Base-by-base conservation (phyloP, 2,797 vertebrate genomes). In the Pogonophryne albipinna region DNA sequence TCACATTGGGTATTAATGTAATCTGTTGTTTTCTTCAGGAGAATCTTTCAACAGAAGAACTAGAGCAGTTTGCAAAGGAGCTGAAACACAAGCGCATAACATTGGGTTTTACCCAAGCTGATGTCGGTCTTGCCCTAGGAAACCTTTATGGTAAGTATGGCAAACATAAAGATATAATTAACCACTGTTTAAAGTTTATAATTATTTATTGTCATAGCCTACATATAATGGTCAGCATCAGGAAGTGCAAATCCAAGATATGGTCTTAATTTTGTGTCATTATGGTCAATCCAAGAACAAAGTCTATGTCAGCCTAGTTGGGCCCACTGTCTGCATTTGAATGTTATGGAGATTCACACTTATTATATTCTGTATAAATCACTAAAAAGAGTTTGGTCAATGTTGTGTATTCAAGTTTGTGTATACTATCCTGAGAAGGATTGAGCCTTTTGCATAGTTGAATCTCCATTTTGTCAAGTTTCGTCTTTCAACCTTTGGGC, bases 1-100 rank as follows among this genome's bases (percentile, higher is more conserved):
- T 7, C 34, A 38, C 34, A 38, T 38, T 38, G 8, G 34, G 6
- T 38, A 7, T 38, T 38, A 38, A 38, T 38, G 7, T 38, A 38
- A 38, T 38, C 1, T 9, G 2, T 38, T 38, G 34, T 38, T 38
- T 38, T 38, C 34, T 45, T 27, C 11, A 96, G 95, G 95, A 96
- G 64, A 94, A 80, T 5, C 79, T 95, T 13, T 93, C 95, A 51
- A 95, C 94, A 0, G 93, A 95, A 19, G 95, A 96, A 20, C 71
- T 96, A 86, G 95, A 96, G 78, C 93, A 94, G 80, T 96, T 96
- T 13, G 95, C 95, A 1, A 96, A 95, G 68, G 94, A 95, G 56
- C 88, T 96, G 38, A 96, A 96, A 59, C 94, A 95, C 82, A 96
- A 96, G 65, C 94, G 95, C 58, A 95, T 96, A 13, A 95, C 95